Base-by-base conservation (phyloP, 2,113 vertebrate genomes). In the Pithys albifrons region DNA sequence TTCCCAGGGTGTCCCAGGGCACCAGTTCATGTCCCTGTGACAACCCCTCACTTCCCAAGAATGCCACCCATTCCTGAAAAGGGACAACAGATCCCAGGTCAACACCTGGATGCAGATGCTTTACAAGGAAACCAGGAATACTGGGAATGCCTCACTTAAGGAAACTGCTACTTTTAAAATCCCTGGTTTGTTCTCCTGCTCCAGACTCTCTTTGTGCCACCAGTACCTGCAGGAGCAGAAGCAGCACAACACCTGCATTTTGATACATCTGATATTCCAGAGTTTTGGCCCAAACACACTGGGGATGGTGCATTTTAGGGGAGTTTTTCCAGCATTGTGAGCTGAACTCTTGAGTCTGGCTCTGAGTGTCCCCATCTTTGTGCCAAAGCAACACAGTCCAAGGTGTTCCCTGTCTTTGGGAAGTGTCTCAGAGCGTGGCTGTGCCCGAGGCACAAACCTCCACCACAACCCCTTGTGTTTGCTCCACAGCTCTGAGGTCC, bases 321-420 rank as follows among this genome's bases (percentile, higher is more conserved):
- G 45, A n/a, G 2, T 23, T 54, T 37, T 48, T 35, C 49, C 18
- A 5, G 5, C 52, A 17, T 33, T 45, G 10, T 2, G 14, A 58
- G 5, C 19, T 3, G 39, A 57, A 17, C 23, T 28, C 9, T 27
- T 70, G 29, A 19, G 49, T 5, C 15, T 46, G 49, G 81, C 54
- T 37, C 24, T 2, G 1, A 13, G 16, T 6, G 1, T 0, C 0
- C 0, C 0, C 0, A 11, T 11, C 49, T 39, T 3, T 28, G 31
- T 23, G 19, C 7, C 67, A n/a, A 11, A 72, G 2, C 10, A 51
- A 6, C 0, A 2, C 0, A 15, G 19, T 3, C 52, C 0, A 0
- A 1, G 11, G 0, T 0, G 4, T 4, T 3, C 4, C 49, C 37
- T 5, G 16, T 31, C 18, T 1, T 4, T 5, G 28, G 58, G 57